Percentiles rank a stretch among this genome's conserved stretches.
phyloP scores from a whole-genome alignment of 2,797 vertebrate genomes.

The Tiaroga cobitis region DNA sequence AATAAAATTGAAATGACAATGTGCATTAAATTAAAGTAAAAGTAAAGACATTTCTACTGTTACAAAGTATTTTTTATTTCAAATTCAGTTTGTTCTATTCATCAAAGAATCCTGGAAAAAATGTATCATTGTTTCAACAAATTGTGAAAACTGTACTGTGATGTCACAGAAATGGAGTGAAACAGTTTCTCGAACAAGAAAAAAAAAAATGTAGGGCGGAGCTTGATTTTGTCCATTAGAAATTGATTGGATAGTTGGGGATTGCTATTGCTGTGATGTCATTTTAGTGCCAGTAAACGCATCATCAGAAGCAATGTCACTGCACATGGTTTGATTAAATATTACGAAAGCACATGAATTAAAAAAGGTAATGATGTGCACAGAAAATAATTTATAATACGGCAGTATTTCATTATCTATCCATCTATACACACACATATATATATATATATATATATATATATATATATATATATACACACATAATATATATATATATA shows the following conservation, averaged over 20 bases:
- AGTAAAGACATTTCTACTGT: not conserved
- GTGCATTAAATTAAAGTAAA: not conserved
- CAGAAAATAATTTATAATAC: too few species aligned
- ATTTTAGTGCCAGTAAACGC: not conserved
- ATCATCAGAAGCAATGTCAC: not conserved
- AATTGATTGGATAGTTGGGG: not conserved
- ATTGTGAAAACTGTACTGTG: not conserved
- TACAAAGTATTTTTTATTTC: not conserved
- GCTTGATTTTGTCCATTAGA: not conserved
- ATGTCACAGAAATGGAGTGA: too few species aligned
- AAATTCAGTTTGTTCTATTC: not conserved
- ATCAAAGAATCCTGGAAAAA: not conserved
- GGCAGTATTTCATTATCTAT: not conserved
- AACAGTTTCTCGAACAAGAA: not conserved
- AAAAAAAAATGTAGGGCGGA: not conserved
- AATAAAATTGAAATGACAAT: not conserved
- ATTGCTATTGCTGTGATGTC: not conserved
- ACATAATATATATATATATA: too few species aligned
- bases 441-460: too few species aligned
- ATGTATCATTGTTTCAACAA: not conserved
- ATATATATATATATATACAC: too few species aligned
- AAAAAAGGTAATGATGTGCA: not conserved
- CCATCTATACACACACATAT: too few species aligned
- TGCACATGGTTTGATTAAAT: not conserved
- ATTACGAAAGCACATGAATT: not conserved